Evolutionary conservation across 2,113 vertebrate genomes (phyloP).

Genomic region (Phoxinus phoxinus): DNA sequence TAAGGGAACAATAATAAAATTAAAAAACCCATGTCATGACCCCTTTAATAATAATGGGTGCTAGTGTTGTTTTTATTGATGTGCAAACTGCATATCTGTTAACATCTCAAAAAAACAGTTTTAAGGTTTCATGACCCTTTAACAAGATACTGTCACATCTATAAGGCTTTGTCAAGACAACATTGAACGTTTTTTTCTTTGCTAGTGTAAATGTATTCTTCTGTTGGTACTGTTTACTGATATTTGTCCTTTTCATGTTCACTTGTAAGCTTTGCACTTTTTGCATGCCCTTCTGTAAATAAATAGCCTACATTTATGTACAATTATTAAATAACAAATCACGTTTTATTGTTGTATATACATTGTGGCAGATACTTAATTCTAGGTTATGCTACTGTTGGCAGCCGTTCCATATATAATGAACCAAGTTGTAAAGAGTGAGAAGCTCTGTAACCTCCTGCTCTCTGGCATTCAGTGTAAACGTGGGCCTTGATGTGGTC

Average conservation of each 20-base stretch:
- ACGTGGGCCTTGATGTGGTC: conserved; percentile 59
- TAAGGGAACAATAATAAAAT: no score
- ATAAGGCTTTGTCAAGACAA: no score
- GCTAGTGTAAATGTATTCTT: background rate
- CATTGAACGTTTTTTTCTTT: background rate
- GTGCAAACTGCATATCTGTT: no score
- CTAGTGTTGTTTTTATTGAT: no score
- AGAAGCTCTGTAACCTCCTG: conserved; percentile 3
- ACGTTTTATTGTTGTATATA: conserved; percentile 47
- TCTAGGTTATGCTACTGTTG: conserved; percentile 34
- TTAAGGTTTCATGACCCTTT: no score
- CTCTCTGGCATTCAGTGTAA: conserved; percentile 47
- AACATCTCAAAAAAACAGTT: no score
- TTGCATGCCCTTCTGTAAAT: background rate
- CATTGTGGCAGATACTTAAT: conserved; percentile 36
- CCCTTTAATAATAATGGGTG: no score
- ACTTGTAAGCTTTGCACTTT: background rate
- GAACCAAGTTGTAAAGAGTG: conserved; percentile 48
- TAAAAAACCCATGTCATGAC: no score
- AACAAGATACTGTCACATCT: no score
- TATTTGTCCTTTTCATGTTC: background rate
- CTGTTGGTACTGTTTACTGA: background rate
- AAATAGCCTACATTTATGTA: background rate
- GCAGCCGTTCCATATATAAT: conserved; percentile 37
- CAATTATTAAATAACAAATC: background rate